Percentiles rank a stretch among this genome's conserved stretches.
These are phyloP conservation scores for Phylloscopus trochilus DNA, from an alignment of 2,113 vertebrate genomes.

Conservation along the genomic window DNA sequence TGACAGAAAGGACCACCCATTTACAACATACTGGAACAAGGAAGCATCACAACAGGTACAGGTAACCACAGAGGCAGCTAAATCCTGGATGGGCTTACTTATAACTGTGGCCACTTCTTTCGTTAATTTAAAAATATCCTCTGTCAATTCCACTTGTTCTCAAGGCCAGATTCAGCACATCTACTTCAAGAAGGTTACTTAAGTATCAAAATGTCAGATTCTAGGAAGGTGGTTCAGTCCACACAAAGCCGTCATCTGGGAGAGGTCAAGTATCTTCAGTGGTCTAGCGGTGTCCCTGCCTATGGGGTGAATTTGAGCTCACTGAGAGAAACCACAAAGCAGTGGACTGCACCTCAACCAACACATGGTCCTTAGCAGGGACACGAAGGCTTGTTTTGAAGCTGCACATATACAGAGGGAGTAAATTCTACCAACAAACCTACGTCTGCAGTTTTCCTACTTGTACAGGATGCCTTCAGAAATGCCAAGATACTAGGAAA, in stretches of 20 bases:
- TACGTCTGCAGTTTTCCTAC: neutral
- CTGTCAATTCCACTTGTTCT: neutral
- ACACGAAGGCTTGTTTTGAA: neutral
- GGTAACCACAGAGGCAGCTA: neutral
- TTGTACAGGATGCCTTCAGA: neutral
- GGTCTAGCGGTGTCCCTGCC: neutral
- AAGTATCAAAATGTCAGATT: neutral
- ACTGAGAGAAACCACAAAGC: neutral
- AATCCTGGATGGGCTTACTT: neutral
- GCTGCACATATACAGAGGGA: neutral
- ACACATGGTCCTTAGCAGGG: neutral
- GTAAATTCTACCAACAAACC: neutral
- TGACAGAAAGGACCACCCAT: neutral
- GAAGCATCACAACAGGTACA: neutral
- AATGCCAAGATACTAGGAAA: neutral
- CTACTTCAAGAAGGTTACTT: neutral
- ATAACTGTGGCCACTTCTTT: neutral
- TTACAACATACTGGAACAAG: neutral
- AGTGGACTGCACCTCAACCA: neutral
- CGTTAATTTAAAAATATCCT: neutral
- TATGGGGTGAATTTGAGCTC: accelerated
- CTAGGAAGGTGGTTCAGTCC: neutral
- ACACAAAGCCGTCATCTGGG: neutral
- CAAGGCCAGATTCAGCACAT: neutral
- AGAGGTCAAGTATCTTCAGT: neutral